Evolutionary conservation across 2,797 vertebrate species (phyloP).

Genomic region (Eulemur coronatus): DNA sequence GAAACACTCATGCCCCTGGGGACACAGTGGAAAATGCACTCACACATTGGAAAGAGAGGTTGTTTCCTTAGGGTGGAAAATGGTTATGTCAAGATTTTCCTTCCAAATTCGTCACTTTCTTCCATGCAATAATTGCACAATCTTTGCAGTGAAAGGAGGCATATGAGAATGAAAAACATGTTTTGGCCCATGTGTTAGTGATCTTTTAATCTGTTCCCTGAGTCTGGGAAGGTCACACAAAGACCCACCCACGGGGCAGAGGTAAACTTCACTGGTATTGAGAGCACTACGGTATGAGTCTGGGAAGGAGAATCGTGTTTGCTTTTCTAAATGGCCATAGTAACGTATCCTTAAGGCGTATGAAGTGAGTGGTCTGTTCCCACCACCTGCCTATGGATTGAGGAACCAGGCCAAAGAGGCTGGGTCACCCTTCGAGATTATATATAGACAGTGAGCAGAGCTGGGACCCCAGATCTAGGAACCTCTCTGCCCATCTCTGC

Average conservation of each 20-base stretch:
- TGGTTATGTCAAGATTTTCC: background rate
- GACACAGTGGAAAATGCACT: background rate
- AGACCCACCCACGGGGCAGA: background rate
- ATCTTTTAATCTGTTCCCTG: background rate
- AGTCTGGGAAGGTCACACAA: background rate
- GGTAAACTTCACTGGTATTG: background rate
- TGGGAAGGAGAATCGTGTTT: background rate
- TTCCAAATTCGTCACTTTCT: background rate
- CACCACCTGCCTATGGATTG: background rate
- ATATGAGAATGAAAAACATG: background rate
- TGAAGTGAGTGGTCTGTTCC: background rate
- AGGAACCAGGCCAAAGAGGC: background rate
- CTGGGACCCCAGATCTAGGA: background rate
- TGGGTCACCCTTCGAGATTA: background rate
- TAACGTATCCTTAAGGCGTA: background rate
- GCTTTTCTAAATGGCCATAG: background rate
- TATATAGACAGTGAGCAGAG: background rate
- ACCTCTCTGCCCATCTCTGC: background rate
- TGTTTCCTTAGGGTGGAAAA: background rate
- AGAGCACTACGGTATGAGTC: background rate
- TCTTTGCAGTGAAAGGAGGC: background rate
- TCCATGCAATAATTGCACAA: background rate
- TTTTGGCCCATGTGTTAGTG: background rate
- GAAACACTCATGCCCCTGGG: background rate
- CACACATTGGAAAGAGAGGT: background rate